Percentiles rank a stretch among this genome's conserved stretches.
phyloP scores from a whole-genome alignment of 2,797 vertebrate genomes.

The Hemibagrus guttatus region DNA sequence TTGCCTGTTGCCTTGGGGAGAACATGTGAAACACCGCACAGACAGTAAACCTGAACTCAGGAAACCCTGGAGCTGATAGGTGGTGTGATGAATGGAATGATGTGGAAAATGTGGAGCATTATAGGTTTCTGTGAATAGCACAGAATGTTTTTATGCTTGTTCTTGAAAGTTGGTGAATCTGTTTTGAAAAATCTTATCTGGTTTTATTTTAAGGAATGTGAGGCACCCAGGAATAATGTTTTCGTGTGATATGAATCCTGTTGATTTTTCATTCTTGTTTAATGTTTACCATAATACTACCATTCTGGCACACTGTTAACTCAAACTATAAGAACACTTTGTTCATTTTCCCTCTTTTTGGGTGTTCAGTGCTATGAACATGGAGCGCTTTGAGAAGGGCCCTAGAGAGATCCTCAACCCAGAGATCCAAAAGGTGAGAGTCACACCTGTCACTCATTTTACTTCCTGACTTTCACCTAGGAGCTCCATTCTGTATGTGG shows the following conservation, averaged over 20 bases:
- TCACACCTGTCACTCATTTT: slow-evolving; percentile 28
- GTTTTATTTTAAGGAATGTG: neutral
- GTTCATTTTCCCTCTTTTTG: slow-evolving; percentile 20
- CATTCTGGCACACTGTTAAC: neutral
- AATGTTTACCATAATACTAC: neutral
- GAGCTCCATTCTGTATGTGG: neutral
- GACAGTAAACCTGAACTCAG: neutral
- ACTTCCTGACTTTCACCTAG: neutral
- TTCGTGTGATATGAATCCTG: neutral
- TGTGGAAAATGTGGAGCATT: neutral
- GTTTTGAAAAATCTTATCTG: neutral
- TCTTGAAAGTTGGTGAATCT: neutral
- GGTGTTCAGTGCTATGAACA: slow-evolving; percentile 92
- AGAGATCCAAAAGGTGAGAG: slow-evolving; percentile 94
- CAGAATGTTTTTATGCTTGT: neutral
- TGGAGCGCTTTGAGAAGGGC: slow-evolving; percentile 96
- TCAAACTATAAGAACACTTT: neutral
- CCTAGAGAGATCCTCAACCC: slow-evolving; percentile 96
- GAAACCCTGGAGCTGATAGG: neutral
- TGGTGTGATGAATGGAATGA: neutral
- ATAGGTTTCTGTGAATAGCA: neutral
- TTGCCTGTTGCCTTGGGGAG: neutral
- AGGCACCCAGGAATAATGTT: neutral
- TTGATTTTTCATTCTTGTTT: neutral
- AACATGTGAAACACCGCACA: neutral